Percentiles rank a stretch among this genome's conserved stretches.
Conservation (phyloP, 2,113 vertebrate genomes). For the Seriola rivoliana region DNA sequence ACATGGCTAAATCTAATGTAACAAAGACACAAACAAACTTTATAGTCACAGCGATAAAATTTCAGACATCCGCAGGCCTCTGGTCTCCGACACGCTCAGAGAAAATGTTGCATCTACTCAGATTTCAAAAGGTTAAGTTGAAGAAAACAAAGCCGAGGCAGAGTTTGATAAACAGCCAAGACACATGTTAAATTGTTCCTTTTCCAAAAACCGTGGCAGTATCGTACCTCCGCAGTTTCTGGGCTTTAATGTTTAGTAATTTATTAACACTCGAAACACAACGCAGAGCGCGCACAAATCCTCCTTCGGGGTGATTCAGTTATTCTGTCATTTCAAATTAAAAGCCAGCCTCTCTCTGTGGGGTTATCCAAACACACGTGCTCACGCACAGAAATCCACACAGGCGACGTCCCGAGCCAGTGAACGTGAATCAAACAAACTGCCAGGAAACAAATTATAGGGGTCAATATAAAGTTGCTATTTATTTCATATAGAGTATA, state of each 20-base stretch:
- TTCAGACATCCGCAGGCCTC: not conserved
- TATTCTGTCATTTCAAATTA: slow-evolving; percentile 6
- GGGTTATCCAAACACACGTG: not conserved
- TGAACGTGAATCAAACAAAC: slow-evolving; percentile 14
- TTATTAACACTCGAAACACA: not conserved
- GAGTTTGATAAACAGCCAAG: not conserved
- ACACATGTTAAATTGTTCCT: not conserved
- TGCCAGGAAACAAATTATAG: slow-evolving; percentile 14
- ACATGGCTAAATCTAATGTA: not conserved
- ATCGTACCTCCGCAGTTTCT: not conserved
- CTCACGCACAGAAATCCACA: slow-evolving; percentile 12
- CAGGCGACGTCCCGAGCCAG: not conserved
- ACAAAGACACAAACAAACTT: not conserved
- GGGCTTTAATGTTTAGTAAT: not conserved
- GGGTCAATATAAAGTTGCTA: slow-evolving; percentile 69
- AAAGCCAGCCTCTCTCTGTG: not conserved
- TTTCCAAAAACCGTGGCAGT: not conserved
- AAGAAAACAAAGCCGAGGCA: too few species aligned
- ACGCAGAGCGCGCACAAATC: not conserved
- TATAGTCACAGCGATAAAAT: not conserved
- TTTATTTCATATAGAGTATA: slow-evolving; percentile 78
- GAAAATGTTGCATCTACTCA: too few species aligned
- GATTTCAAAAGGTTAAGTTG: too few species aligned
- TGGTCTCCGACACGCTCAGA: too few species aligned
- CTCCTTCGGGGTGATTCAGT: not conserved